Base-by-base conservation (phyloP, 1,140 invertebrate genomes). In the Caenorhabditis brenneri region DNA sequence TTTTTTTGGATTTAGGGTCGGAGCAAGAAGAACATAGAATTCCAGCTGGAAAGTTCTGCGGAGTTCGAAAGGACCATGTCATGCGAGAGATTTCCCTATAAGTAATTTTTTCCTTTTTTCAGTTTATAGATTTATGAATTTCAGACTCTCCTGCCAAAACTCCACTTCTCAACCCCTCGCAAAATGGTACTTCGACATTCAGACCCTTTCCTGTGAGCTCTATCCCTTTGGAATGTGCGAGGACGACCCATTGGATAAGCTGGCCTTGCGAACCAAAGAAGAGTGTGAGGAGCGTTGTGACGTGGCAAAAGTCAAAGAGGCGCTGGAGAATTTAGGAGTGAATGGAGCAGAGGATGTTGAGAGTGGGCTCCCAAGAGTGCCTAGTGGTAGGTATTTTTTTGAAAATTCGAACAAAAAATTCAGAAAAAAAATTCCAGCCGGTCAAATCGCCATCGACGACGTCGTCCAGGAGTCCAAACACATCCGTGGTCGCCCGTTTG, bases 401-500 rank as follows among this genome's bases (percentile, higher is more conserved):
- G 19, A 51, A 51, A 51, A 51, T 51, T 51, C n/a, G 10, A 15
- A 51, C n/a, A 51, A 51, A 51, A 51, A 51, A 19, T 51, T 51
- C 2, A 7, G 24, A 27, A 24, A 12, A 55, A 55, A 27, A 55
- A 42, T 74, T 74, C 15, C 36, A 39, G 65, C 0, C 2, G 19
- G 36, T n/a, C 65, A 74, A 42, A 74, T 74, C 0, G 65, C 65
- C n/a, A 74, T 74, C 24, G 65, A 74, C 46, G 65, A 74, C 36
- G 65, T 74, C 65, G 24, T 74, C n/a, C 65, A 74, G 22, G 65
- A 74, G 22, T 74, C 65, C 19, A 74, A 74, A 74, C 65, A 74
- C n/a, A 39, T 74, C n/a, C 42, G 65, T 12, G 65, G 33, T 36
- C 65, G 65, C 22, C 65, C 65, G 15, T 74, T 42, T 31, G 65